A percentile compares a stretch with the other conserved stretches of the same genome.
phyloP scores from a whole-genome alignment of 2,113 vertebrate species.

The Equus quagga region DNA sequence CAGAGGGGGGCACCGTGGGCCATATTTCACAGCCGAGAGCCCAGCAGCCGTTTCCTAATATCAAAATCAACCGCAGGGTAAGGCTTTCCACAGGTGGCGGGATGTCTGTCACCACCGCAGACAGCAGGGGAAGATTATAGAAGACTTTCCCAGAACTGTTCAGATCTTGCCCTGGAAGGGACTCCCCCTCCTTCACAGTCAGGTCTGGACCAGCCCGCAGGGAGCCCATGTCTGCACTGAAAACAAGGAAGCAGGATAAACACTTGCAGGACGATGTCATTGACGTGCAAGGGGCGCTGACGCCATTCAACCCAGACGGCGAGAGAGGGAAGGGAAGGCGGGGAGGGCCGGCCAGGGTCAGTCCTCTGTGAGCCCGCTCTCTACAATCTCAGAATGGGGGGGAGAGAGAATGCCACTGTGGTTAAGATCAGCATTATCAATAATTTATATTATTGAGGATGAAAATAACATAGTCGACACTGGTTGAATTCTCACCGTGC shows the following conservation, averaged over 20 bases:
- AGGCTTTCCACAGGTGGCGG: not conserved
- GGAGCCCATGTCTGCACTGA: not conserved
- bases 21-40: fast-evolving
- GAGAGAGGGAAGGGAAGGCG: not conserved
- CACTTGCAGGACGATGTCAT: not conserved
- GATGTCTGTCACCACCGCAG: not conserved
- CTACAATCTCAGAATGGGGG: not conserved
- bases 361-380: not conserved
- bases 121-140: not conserved
- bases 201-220: not conserved
- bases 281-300: fast-evolving
- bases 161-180: not conserved
- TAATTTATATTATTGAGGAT: not conserved
- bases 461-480: not conserved
- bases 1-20: fast-evolving
- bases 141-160: not conserved
- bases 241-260: not conserved
- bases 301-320: not conserved
- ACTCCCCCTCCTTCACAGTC: not conserved
- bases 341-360: fast-evolving
- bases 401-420: not conserved
- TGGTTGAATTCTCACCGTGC: not conserved
- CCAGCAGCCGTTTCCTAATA: not conserved
- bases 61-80: not conserved
- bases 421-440: not conserved